phyloP scores from a whole-genome alignment of 2,888 invertebrate species.

The Tipula lateralis region DNA sequence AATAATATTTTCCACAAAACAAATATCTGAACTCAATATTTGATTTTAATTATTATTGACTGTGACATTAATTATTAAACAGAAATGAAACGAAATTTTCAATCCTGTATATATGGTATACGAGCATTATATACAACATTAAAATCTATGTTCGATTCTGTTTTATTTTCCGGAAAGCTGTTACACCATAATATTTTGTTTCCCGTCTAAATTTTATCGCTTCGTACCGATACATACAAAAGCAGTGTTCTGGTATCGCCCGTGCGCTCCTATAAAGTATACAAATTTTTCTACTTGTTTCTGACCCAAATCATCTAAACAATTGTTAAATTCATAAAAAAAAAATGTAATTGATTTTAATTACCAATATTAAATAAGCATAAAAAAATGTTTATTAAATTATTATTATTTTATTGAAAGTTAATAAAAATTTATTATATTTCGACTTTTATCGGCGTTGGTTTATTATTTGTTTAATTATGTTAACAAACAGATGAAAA shows the following conservation, averaged over 20 bases:
- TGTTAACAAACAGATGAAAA: background rate
- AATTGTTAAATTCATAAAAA: background rate
- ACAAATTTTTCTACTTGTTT: background rate
- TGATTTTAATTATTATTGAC: background rate
- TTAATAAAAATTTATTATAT: background rate
- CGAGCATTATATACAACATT: background rate
- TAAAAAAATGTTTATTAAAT: background rate
- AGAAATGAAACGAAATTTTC: too few species aligned
- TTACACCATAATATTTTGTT: background rate
- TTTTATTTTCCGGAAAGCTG: background rate
- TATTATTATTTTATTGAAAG: background rate
- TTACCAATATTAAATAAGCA: background rate
- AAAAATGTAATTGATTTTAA: background rate
- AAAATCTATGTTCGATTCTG: background rate
- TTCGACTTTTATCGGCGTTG: background rate
- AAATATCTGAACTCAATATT: background rate
- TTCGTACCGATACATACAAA: background rate
- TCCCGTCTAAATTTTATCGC: background rate
- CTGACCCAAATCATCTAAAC: background rate
- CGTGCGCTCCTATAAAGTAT: background rate
- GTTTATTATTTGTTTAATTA: background rate
- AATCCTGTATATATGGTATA: background rate
- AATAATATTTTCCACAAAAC: too few species aligned
- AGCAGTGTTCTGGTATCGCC: background rate
- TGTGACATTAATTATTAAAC: background rate